These are phyloP conservation scores for Sinocyclocheilus grahami DNA, from an alignment of 2,113 vertebrate genomes.

Conservation along the genomic window DNA sequence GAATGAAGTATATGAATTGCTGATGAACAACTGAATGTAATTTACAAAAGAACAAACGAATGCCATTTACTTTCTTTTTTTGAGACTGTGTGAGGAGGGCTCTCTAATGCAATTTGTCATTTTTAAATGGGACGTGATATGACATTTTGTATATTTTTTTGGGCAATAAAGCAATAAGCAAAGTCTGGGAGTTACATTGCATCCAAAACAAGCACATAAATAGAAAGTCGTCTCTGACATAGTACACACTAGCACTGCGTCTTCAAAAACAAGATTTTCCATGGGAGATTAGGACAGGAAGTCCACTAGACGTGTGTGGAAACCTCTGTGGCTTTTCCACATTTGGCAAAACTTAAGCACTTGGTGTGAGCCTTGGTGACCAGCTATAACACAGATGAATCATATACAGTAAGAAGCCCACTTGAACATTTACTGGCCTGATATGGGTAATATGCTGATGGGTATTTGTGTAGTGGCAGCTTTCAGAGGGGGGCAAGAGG, in stretches of 20 bases:
- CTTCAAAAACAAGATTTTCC: constrained; percentile 19
- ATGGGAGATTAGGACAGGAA: constrained; percentile 40
- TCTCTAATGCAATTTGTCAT: not conserved
- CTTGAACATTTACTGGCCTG: not conserved
- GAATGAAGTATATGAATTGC: not conserved
- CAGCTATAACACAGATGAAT: constrained; percentile 44
- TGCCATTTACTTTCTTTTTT: not conserved
- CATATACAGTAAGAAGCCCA: constrained; percentile 42
- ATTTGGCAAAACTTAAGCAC: constrained; percentile 25
- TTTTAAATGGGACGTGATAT: not conserved
- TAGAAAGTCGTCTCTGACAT: constrained; percentile 19
- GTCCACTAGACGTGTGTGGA: constrained; percentile 16
- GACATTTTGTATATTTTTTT: constrained; percentile 7
- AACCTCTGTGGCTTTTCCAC: constrained; percentile 39
- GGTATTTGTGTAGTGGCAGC: not conserved
- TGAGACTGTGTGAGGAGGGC: not conserved
- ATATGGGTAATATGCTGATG: not conserved
- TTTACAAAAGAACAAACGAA: not conserved
- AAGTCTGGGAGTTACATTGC: constrained; percentile 1
- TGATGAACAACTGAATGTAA: not conserved
- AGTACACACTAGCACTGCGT: not conserved
- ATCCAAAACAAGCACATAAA: constrained; percentile 6
- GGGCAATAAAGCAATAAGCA: not conserved
- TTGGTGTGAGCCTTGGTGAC: constrained; percentile 2
- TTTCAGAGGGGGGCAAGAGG: not conserved